These are phyloP conservation scores for Drosophila sechellia DNA, from an alignment of 1,140 invertebrate species.

Conservation along the genomic window DNA sequence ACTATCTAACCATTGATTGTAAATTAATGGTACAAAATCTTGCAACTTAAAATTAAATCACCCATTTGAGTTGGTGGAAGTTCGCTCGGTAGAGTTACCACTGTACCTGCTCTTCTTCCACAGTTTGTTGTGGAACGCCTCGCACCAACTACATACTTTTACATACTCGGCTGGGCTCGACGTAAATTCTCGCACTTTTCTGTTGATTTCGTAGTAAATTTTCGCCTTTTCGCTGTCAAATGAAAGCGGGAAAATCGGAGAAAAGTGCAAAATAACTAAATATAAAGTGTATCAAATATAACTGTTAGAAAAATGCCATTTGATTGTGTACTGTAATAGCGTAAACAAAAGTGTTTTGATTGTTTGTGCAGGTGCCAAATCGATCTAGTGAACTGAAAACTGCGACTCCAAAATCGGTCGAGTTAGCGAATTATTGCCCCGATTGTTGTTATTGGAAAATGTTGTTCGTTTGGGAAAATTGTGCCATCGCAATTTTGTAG, in stretches of 20 bases:
- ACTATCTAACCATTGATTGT: neutral
- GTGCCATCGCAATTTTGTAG: conserved; percentile 60
- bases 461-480: conserved; percentile 63
- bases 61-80: neutral
- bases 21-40: neutral
- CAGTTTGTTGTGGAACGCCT: conserved; percentile 1
- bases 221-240: conserved; percentile 5
- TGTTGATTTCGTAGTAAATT: conserved; percentile 19
- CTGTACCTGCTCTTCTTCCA: neutral
- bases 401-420: conserved; percentile 19
- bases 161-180: conserved; percentile 12
- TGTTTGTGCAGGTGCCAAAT: conserved; percentile 61
- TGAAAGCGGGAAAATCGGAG: conserved; percentile 4
- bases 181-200: conserved; percentile 29
- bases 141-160: neutral
- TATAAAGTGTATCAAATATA: conserved; percentile 2
- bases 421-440: conserved; percentile 29
- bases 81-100: neutral
- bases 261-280: neutral
- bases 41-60: neutral
- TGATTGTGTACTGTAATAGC: conserved; percentile 12
- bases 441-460: conserved; percentile 55
- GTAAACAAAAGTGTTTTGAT: conserved; percentile 48
- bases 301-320: neutral
- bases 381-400: conserved; percentile 44